Evolutionary conservation across 2,797 vertebrate genomes (phyloP), one percentile per base, ranked within the genome.

Genomic region (Meriones psammophilus): DNA sequence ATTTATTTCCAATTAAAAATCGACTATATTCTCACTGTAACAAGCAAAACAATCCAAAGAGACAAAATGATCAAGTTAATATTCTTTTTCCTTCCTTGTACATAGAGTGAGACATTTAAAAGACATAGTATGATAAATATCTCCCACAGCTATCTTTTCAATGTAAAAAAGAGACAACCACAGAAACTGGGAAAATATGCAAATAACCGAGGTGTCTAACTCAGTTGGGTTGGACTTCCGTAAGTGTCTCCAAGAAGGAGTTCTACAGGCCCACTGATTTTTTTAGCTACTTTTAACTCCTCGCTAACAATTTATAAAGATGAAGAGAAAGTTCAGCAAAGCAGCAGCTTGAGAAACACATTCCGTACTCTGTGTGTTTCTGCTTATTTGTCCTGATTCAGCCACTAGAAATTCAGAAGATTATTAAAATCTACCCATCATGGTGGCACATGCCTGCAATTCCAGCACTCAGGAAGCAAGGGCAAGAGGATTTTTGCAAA

Each of bases 281-380:
- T 36, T 88, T 74, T 90, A 26, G n/a, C 18, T 88, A 73, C 39
- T 54, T 95, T 95, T 46, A 89, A 85, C 50, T 94, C 36, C 36
- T 73, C 73, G 26, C 39, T 76, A 90, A 26, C 79, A 20, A 64
- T 87, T 87, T 87, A 39, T 64, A 39, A 94, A 58, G 17, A 58
- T 58, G 30, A 81, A 56, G 46, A 10, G 50, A 92, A 92, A 85
- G 4, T 92, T 96, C 42, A 88, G 42, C 28, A 84, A 92, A 76
- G 39, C 18, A 66, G 22, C 36, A 77, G 56, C 20, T 96, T 92
- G 15, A 66, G 17, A 90, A 22, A 66, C 24, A 4, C 78, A 14
- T 71, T 92, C 17, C 84, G 77, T 88, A 64, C 5, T 91, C 33
- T 60, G 1, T 66, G 12, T 58, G 56, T 26, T 77, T 94, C 56